A percentile compares a stretch with the other conserved stretches of the same genome.
Conservation (phyloP, 2,888 invertebrate species). For the Caenorhabditis panamensis region DNA sequence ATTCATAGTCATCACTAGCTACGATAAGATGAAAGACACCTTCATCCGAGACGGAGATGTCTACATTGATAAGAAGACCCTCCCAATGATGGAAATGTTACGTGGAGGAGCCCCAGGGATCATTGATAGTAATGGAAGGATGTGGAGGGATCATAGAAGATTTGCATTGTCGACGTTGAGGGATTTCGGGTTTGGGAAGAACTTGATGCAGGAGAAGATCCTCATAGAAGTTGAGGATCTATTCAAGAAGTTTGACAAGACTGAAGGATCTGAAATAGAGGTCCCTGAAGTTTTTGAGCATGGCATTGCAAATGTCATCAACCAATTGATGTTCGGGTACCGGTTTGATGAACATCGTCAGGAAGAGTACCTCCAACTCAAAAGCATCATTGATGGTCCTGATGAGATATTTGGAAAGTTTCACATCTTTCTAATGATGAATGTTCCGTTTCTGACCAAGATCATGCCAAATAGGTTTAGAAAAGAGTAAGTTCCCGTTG, state of each 20-base stretch:
- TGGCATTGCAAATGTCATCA: slow-evolving; percentile 58
- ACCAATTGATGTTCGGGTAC: slow-evolving; percentile 64
- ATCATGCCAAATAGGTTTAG: slow-evolving; percentile 17
- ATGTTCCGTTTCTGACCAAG: slow-evolving; percentile 14
- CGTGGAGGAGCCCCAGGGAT: slow-evolving; percentile 50
- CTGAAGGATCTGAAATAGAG: not conserved
- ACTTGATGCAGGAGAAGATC: slow-evolving; percentile 51
- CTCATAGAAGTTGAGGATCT: slow-evolving; percentile 44
- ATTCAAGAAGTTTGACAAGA: slow-evolving; percentile 23
- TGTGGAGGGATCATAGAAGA: slow-evolving; percentile 41
- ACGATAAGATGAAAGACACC: slow-evolving; percentile 52
- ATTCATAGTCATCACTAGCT: slow-evolving; percentile 43
- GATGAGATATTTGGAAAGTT: slow-evolving; percentile 4
- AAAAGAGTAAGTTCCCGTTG: slow-evolving; percentile 15
- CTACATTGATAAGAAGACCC: slow-evolving; percentile 35
- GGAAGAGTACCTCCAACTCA: slow-evolving; percentile 36
- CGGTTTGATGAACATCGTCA: slow-evolving; percentile 45
- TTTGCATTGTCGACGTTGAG: slow-evolving; percentile 41
- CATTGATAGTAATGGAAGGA: slow-evolving; percentile 36
- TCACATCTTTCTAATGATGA: slow-evolving; percentile 4
- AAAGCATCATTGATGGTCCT: slow-evolving; percentile 29
- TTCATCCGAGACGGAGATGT: slow-evolving; percentile 59
- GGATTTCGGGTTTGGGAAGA: slow-evolving; percentile 55
- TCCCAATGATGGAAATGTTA: slow-evolving; percentile 29
- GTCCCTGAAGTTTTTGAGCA: slow-evolving; percentile 37